A percentile compares a stretch with the other conserved stretches of the same genome.
phyloP scores from a whole-genome alignment of 2,113 vertebrate genomes.

The Pleuronectes platessa region DNA sequence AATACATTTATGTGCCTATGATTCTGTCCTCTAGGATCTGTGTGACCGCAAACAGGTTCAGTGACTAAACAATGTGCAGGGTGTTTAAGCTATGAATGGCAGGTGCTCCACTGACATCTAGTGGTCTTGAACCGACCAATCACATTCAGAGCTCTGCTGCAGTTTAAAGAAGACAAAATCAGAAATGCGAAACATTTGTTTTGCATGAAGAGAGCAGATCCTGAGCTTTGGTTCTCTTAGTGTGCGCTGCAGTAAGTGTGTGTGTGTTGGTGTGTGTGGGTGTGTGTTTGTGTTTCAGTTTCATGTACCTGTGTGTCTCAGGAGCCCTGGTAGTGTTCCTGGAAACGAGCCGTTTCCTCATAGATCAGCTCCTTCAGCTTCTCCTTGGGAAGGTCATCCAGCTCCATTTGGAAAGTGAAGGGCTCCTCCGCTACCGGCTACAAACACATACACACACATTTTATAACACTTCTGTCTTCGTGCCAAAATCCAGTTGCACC shows the following conservation, averaged over 20 bases:
- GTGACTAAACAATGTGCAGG: background rate
- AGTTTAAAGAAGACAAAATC: background rate
- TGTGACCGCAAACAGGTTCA: background rate
- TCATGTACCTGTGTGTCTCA: slow-evolving; percentile 74
- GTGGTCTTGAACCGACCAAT: slow-evolving; percentile 33
- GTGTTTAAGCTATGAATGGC: background rate
- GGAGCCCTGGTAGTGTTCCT: slow-evolving; percentile 83
- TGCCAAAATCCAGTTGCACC: background rate
- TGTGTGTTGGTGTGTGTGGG: background rate
- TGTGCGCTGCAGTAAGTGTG: background rate
- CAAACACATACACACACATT: slow-evolving; percentile 1
- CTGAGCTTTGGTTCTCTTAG: background rate
- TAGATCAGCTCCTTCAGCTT: slow-evolving; percentile 92
- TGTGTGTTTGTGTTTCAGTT: background rate
- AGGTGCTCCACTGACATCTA: slow-evolving; percentile 55
- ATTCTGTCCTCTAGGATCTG: background rate
- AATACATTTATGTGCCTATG: background rate
- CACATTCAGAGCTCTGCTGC: too few relatives aligned
- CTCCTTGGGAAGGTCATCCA: slow-evolving; percentile 92
- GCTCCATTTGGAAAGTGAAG: slow-evolving; percentile 90
- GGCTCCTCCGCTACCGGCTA: slow-evolving; percentile 91
- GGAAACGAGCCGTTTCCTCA: slow-evolving; percentile 89
- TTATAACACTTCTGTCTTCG: too few relatives aligned
- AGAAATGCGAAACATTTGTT: too few relatives aligned
- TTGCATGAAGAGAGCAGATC: background rate